Conservation (phyloP, 1,140 invertebrate genomes). For the Diprion similis region DNA sequence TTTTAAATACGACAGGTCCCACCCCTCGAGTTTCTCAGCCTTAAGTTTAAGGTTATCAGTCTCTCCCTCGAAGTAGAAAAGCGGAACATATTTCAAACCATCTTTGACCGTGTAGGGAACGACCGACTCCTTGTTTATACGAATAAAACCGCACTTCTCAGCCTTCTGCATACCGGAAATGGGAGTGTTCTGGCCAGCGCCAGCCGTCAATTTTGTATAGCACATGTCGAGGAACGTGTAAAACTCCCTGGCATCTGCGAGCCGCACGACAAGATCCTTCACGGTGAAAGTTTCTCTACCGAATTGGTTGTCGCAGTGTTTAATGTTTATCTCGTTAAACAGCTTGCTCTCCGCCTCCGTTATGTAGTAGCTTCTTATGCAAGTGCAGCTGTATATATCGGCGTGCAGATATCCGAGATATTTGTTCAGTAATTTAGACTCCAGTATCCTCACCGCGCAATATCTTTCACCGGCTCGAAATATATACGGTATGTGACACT, state of each 20-base stretch:
- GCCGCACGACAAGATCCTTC: constrained; percentile 87
- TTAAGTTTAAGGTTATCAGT: constrained; percentile 88
- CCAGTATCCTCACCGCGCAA: constrained; percentile 90
- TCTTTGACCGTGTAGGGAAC: constrained; percentile 90
- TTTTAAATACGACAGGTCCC: constrained; percentile 91
- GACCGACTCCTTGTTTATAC: constrained; percentile 93
- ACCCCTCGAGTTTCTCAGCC: constrained; percentile 83
- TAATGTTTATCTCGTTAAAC: constrained; percentile 91
- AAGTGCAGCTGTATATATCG: constrained; percentile 86
- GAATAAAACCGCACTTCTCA: constrained; percentile 90
- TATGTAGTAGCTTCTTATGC: constrained; percentile 92
- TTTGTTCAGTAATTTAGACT: constrained; percentile 85
- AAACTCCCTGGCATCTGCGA: constrained; percentile 88
- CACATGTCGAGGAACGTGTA: constrained; percentile 90
- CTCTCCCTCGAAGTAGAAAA: constrained; percentile 95
- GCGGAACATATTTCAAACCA: constrained; percentile 84
- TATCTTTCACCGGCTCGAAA: constrained; percentile 84
- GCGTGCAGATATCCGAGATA: constrained; percentile 82
- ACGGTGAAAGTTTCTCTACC: constrained; percentile 87
- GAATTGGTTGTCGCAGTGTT: constrained; percentile 91
- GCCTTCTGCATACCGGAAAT: constrained; percentile 58
- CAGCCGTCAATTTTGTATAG: constrained; percentile 78
- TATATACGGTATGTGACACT: constrained; percentile 87
- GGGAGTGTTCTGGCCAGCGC: constrained; percentile 65
- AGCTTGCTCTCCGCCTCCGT: constrained; percentile 89